A percentile compares a stretch with the other conserved stretches of the same genome.
Conservation (phyloP, 2,888 invertebrate species). For the Oscheius sp. region DNA sequence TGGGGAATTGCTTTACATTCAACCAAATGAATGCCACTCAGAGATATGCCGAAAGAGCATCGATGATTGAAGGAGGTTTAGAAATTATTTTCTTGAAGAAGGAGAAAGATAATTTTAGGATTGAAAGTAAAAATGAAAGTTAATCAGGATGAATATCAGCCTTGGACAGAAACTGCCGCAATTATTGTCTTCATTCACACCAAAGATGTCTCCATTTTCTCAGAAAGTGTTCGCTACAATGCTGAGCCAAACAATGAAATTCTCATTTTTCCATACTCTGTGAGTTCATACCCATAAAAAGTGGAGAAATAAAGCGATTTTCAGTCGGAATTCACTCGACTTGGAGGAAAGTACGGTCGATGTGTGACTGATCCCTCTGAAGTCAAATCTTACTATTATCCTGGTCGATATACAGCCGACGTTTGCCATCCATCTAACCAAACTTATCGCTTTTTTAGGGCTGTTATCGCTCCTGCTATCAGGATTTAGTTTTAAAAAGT, state of each 20-base stretch:
- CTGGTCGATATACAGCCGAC: constrained; percentile 50
- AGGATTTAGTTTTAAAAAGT: constrained; percentile 38
- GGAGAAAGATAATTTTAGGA: constrained; percentile 26
- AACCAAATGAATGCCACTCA: constrained; percentile 40
- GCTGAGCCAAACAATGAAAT: constrained; percentile 11
- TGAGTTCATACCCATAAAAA: background rate
- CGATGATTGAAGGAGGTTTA: constrained; percentile 40
- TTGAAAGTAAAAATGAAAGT: constrained; percentile 41
- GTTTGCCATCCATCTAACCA: constrained; percentile 26
- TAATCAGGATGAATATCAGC: constrained; percentile 50
- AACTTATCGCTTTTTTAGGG: constrained; percentile 33
- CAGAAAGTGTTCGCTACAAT: constrained; percentile 51
- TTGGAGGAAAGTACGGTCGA: constrained; percentile 49
- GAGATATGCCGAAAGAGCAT: constrained; percentile 33
- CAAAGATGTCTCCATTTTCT: constrained; percentile 44
- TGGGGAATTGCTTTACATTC: constrained; percentile 58
- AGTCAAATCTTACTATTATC: constrained; percentile 53
- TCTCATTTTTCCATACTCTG: background rate
- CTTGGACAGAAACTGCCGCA: constrained; percentile 50
- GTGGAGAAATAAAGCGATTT: background rate
- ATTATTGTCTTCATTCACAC: constrained; percentile 53
- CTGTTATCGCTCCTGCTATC: constrained; percentile 57
- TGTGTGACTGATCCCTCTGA: constrained; percentile 46
- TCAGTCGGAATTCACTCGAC: constrained; percentile 42
- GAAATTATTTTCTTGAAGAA: background rate